Evolutionary conservation across 92 coral and sea anemone species (phyloP), one percentile per base, ranked within the genome.

Genomic region (Hydrozoanthus gracilis): DNA sequence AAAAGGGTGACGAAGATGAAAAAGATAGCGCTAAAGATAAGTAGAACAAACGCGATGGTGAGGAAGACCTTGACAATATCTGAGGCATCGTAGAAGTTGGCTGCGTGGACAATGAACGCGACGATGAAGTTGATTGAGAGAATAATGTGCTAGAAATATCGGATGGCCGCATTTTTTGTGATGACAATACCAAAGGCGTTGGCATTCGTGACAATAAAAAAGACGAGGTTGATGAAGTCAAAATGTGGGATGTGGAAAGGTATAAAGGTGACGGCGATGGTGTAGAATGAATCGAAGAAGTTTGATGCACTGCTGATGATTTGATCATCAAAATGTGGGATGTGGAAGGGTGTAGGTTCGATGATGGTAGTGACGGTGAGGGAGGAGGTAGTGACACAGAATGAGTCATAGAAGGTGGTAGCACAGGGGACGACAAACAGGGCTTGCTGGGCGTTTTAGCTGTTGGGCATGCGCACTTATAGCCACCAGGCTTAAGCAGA

Each of bases 401-500:
- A 9, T 80, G n/a, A 3, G 91, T 73, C 9, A 58, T 48, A 44
- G 88, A 16, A 7, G 52, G 10, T 10, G 88, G 91, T 13, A 50
- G 5, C 10, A 84, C 71, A 56, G 92, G 92, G 8, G 92, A 77
- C 15, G 92, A 76, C 76, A 68, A 78, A 80, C 92, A 89, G 2
- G 46, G 83, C 49, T 77, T 69, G 44, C 68, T 27, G 10, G 80
- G 79, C 15, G 71, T 71, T 13, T 14, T 3, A 48, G 15, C 71
- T 69, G 83, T 15, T 7, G 92, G 92, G 44, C 92, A 89, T 20
- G 75, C 83, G 49, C 92, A 89, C 5, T 76, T 62, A 71, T 89
- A 89, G 4, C 92, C 92, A 46, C 85, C 83, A 47, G 92, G 89
- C 12, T 78, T 89, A 39, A 89, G 84, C n/a, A 89, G 86, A 85